A percentile compares a stretch with the other conserved stretches of the same genome.
These are phyloP conservation scores for Caenorhabditis uteleia DNA, from an alignment of 2,888 invertebrate species.

Conservation along the genomic window DNA sequence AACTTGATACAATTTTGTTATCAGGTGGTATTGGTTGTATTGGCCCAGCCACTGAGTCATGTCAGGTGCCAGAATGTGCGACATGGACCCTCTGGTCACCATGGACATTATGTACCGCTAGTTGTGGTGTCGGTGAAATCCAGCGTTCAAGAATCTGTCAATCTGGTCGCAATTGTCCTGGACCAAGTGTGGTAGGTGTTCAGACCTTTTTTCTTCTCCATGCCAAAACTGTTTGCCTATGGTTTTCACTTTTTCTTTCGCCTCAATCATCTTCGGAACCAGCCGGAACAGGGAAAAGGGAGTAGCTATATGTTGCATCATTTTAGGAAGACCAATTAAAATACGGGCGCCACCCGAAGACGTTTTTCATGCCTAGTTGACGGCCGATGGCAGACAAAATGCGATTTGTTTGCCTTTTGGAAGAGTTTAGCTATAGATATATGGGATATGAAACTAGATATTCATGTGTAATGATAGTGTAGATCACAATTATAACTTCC, in stretches of 20 bases:
- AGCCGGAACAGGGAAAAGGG: conserved; percentile 22
- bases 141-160: conserved; percentile 42
- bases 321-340: too few species aligned
- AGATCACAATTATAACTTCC: too few species aligned
- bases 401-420: too few species aligned
- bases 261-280: conserved; percentile 24
- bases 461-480: too few species aligned
- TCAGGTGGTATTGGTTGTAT: conserved; percentile 36
- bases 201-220: too few species aligned
- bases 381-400: too few species aligned
- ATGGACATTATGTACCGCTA: conserved; percentile 47
- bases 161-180: conserved; percentile 47
- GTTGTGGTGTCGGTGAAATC: conserved; percentile 52
- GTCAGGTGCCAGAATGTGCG: conserved; percentile 41
- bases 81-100: conserved; percentile 50
- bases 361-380: too few species aligned
- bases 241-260: conserved; percentile 18
- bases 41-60: conserved; percentile 39
- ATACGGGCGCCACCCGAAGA: too few species aligned
- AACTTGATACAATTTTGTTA: background rate
- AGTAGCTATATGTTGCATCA: conserved; percentile 31
- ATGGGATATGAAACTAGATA: too few species aligned
- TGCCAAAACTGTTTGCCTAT: conserved; percentile 25
- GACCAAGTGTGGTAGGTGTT: conserved; percentile 46
- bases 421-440: too few species aligned